Conservation (phyloP, 2,797 vertebrate species). For the Pagetopsis macropterus region DNA sequence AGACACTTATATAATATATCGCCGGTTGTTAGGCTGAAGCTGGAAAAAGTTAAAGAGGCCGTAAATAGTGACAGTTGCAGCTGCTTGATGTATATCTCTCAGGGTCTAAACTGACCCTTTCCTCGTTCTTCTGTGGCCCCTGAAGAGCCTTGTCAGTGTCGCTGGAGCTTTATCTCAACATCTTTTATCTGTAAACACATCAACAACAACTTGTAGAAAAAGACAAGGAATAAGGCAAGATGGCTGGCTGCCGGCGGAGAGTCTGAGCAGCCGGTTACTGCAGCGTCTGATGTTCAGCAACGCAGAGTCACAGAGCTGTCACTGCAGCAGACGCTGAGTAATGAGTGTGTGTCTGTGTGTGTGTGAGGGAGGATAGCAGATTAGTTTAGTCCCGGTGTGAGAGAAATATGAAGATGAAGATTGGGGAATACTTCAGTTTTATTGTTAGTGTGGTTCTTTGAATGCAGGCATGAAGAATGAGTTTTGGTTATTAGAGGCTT, state of each 20-base stretch:
- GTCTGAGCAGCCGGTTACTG: constrained; percentile 45
- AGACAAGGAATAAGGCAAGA: background rate
- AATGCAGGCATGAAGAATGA: too few relatives aligned
- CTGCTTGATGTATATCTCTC: too few relatives aligned
- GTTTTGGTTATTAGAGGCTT: background rate
- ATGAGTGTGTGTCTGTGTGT: constrained; percentile 11
- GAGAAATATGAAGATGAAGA: constrained; percentile 11
- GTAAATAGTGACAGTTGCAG: too few relatives aligned
- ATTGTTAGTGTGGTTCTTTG: background rate
- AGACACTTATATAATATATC: too few relatives aligned
- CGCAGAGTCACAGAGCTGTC: constrained; percentile 48
- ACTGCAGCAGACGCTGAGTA: constrained; percentile 54
- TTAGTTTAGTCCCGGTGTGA: constrained; percentile 21
- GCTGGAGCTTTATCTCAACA: background rate
- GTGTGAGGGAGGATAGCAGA: constrained; percentile 3
- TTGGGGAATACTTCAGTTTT: background rate
- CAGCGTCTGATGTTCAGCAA: constrained; percentile 26
- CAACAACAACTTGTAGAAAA: background rate
- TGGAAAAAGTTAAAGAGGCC: too few relatives aligned
- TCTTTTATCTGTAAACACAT: background rate
- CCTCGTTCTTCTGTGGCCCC: background rate
- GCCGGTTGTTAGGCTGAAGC: too few relatives aligned
- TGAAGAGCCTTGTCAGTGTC: background rate
- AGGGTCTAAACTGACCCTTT: too few relatives aligned
- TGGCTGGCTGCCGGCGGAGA: constrained; percentile 9